Evolutionary conservation across 64 coral and sea anemone genomes (phyloP).

Genomic region (Montipora cactus): DNA sequence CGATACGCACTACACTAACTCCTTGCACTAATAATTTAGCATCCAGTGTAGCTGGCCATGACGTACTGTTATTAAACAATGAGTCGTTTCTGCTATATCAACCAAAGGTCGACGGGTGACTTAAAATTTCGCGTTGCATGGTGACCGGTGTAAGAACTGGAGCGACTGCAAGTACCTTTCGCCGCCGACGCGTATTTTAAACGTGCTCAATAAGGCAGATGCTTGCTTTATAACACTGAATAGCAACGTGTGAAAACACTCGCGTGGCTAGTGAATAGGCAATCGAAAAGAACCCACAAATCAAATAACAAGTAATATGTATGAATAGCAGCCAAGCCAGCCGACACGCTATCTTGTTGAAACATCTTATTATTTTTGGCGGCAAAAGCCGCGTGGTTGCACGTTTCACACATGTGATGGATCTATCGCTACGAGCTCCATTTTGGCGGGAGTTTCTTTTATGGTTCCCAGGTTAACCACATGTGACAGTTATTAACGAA

Average conservation of each 20-base stretch:
- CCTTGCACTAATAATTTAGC: neutral
- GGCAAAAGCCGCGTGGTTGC: constrained; percentile 52
- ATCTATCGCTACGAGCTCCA: constrained; percentile 47
- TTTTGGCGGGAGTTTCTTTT: constrained; percentile 60
- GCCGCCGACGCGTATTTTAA: neutral
- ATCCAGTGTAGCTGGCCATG: neutral
- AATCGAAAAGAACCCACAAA: constrained; percentile 41
- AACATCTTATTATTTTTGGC: constrained; percentile 82
- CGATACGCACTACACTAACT: neutral
- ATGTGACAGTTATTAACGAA: constrained; percentile 52
- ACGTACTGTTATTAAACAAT: neutral
- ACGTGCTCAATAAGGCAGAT: neutral
- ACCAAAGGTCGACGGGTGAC: constrained; percentile 17
- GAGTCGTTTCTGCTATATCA: neutral
- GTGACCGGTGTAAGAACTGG: neutral
- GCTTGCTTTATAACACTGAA: constrained; percentile 9
- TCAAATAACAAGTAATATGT: constrained; percentile 64
- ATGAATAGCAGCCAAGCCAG: constrained; percentile 49
- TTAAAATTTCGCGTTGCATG: neutral
- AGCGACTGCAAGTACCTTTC: neutral
- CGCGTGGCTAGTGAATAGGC: constrained; percentile 75
- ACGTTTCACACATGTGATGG: constrained; percentile 59
- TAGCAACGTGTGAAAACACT: constrained; percentile 50
- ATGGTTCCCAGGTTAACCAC: constrained; percentile 41
- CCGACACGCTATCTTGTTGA: constrained; percentile 78